Evolutionary conservation across 2,888 invertebrate species (phyloP).

Genomic region (Caenorhabditis afra): DNA sequence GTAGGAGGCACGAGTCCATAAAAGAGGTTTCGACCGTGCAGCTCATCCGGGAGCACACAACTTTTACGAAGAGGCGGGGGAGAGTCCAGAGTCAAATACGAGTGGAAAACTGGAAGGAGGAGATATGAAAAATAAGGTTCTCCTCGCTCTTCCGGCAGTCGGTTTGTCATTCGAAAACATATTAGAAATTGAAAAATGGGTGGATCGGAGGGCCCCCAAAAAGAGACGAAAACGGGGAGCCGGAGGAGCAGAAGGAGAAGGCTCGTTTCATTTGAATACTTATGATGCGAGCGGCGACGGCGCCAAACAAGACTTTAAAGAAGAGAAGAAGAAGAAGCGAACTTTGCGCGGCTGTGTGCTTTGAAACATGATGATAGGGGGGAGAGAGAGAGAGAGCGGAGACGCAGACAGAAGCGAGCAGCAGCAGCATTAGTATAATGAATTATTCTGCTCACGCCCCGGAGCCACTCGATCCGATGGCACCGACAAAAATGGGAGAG

Average conservation of each 20-base stretch:
- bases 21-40: constrained; percentile 16
- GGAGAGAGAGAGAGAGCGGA: constrained; percentile 16
- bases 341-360: constrained; percentile 11
- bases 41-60: too few relatives aligned
- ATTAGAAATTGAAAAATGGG: constrained; percentile 51
- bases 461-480: neutral
- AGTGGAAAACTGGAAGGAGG: neutral
- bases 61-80: too few relatives aligned
- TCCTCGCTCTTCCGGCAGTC: too few relatives aligned
- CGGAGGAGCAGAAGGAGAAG: neutral
- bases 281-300: constrained; percentile 15
- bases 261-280: constrained; percentile 38
- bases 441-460: constrained; percentile 61
- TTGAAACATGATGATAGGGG: constrained; percentile 47
- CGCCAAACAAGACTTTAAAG: constrained; percentile 22
- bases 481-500: neutral
- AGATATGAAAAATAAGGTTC: constrained; percentile 26
- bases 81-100: neutral
- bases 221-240: constrained; percentile 2
- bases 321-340: neutral
- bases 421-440: constrained; percentile 58
- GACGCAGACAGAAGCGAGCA: constrained; percentile 4
- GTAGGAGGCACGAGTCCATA: constrained; percentile 7
- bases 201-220: neutral
- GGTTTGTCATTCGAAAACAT: constrained; percentile 42